Evolutionary conservation across 1,140 invertebrate species (phyloP), one percentile per base, ranked within the genome.

Genomic region (Portunus trituberculatus): DNA sequence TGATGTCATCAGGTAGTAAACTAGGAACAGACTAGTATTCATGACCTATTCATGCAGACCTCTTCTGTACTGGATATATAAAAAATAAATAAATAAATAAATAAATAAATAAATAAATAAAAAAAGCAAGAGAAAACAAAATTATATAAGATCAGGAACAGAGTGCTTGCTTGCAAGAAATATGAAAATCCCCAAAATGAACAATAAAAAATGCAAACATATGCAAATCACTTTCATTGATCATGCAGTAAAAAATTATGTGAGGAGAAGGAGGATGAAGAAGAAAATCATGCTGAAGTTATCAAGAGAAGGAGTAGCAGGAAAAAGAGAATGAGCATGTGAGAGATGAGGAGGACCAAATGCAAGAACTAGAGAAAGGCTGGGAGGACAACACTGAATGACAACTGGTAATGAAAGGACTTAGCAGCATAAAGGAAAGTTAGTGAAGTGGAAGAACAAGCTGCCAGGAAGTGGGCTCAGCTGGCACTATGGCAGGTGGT

Each of bases 271-370:
- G 45, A 28, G 84, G 48, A 83, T 52, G 76, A 82, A n/a, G n/a
- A 91, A 88, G 94, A 83, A 32, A 91, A 91, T 28, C 59, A 59
- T 59, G 52, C 10, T 59, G 52, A 83, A 82, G 10, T 12, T 88
- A 39, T 32, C 3, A 12, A 76, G 52, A 91, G 52, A 14, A 90
- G 45, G 67, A 91, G 59, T 4, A 87, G 76, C 59, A 83, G 76
- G 8, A 52, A 0, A n/a, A 59, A 16, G 93, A 59, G 52, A 10
- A 59, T 1, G 28, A 93, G 59, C 8, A 76, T 31, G 29, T 16
- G 29, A 48, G 31, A 82, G 93, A 45, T 20, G 31, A 20, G 52
- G n/a, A 20, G 7, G 39, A 39, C 39, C 39, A 39, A 39, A 39
- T 39, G 6, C 39, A 39, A 39, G 39, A 39, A 39, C 39, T 39